phyloP scores from a whole-genome alignment of 1,140 invertebrate genomes.

The Achroia grisella region DNA sequence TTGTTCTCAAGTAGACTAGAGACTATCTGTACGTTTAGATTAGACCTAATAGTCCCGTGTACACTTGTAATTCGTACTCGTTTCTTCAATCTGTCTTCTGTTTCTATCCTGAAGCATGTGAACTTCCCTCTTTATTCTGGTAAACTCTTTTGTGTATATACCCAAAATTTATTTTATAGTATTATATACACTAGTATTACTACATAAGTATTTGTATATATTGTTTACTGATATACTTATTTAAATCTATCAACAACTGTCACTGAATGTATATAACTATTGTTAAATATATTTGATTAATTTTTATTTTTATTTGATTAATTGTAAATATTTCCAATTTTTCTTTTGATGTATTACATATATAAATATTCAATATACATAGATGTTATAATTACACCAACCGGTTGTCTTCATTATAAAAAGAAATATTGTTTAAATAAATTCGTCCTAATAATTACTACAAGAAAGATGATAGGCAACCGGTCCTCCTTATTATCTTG shows the following conservation, averaged over 20 bases:
- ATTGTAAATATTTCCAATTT: too few species aligned
- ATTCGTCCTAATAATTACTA: background rate
- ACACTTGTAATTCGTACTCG: slow-evolving; percentile 28
- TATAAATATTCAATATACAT: too few species aligned
- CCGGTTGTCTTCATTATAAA: background rate
- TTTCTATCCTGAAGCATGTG: slow-evolving; percentile 37
- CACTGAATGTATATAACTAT: too few species aligned
- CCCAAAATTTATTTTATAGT: too few species aligned
- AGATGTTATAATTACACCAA: background rate
- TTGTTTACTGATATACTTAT: too few species aligned
- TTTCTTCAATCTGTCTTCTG: slow-evolving; percentile 20
- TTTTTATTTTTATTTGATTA: too few species aligned
- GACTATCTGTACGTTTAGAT: slow-evolving; percentile 24
- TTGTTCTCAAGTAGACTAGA: slow-evolving; percentile 44
- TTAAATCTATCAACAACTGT: too few species aligned
- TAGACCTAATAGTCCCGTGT: slow-evolving; percentile 32
- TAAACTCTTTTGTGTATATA: slow-evolving; percentile 14
- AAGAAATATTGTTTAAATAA: background rate
- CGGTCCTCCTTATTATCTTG: slow-evolving; percentile 10
- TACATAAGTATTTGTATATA: too few species aligned
- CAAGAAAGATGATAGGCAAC: slow-evolving; percentile 8
- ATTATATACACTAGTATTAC: too few species aligned
- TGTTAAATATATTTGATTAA: too few species aligned
- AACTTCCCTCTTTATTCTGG: slow-evolving; percentile 20
- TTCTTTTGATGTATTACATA: too few species aligned